Percentiles rank a stretch among this genome's conserved stretches.
Conservation (phyloP, 2,888 invertebrate genomes). For the Litoditis marina region DNA sequence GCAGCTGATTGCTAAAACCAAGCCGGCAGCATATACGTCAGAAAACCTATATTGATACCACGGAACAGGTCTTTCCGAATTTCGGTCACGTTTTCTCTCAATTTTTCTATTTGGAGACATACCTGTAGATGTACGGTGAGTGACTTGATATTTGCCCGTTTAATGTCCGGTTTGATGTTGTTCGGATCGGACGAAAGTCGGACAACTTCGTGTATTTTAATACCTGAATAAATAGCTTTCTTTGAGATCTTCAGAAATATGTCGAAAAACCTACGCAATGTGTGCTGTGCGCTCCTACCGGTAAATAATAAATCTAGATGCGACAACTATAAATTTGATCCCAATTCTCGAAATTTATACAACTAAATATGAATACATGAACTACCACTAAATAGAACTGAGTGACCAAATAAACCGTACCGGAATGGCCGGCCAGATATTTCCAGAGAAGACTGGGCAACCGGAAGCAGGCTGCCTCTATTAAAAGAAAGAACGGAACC, state of each 20-base stretch:
- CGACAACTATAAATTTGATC: too few species aligned
- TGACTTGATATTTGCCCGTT: conserved; percentile 54
- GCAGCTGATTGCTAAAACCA: too few species aligned
- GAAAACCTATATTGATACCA: background rate
- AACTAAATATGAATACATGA: too few species aligned
- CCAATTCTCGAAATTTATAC: too few species aligned
- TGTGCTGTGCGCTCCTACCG: too few species aligned
- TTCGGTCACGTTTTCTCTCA: background rate
- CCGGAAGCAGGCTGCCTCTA: conserved; percentile 60
- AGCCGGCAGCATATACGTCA: too few species aligned
- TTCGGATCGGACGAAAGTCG: conserved; percentile 60
- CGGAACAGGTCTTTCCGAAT: background rate
- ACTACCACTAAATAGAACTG: too few species aligned
- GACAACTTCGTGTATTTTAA: conserved; percentile 58
- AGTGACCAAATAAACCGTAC: conserved; percentile 25
- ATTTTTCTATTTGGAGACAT: background rate
- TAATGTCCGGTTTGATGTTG: conserved; percentile 61
- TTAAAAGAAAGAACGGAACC: conserved; percentile 60
- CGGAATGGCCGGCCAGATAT: conserved; percentile 59
- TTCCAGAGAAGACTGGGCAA: conserved; percentile 59
- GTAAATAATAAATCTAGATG: too few species aligned
- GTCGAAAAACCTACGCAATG: too few species aligned
- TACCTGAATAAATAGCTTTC: conserved; percentile 41
- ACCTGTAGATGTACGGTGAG: conserved; percentile 58
- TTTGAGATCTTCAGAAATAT: too few species aligned